Base-by-base conservation (phyloP, 2,888 invertebrate species). In the Amiota minor region DNA sequence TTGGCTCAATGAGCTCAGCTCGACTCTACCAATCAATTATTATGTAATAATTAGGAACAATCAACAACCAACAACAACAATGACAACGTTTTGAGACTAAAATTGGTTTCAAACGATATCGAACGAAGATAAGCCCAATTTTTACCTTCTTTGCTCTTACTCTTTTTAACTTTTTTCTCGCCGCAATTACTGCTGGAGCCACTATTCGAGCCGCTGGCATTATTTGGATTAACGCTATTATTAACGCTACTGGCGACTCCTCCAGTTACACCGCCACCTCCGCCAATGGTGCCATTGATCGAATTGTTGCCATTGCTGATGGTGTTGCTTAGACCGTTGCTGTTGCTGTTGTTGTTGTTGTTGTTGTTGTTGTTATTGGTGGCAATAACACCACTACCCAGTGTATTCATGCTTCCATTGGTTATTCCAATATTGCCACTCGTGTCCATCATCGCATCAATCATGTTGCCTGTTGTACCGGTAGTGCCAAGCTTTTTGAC, bases 101-200 rank as follows among this genome's bases (percentile, higher is more conserved):
- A 85, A 86, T 81, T 84, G 86, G 78, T 72, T 35, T 35, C 35
- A 79, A 78, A 85, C 84, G 50, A 64, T 71, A 50, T 14, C 76
- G 72, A 81, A 76, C 78, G 82, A 83, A 81, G 81, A 16, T 16
- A 78, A 79, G 76, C 78, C 76, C 78, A 83, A 84, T 83, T 88
- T 89, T 89, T 89, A 89, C 89, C 89, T 89, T 89, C 89, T 88
- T 88, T 89, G 84, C 86, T 89, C 89, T 89, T 89, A 89, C 89
- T 89, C 89, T 89, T 89, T 89, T 89, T 89, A 73, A 88, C 88
- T 88, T 89, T 89, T 86, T 89, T 89, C 82, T 89, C 89, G 78
- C 89, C 88, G 64, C 86, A 88, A 75, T 84, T 82, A 75, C 82
- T 86, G 76, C 80, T 83, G 75, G 86, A 83, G 64, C 80, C 86